These are phyloP conservation scores for Plumapathes pennacea DNA, from an alignment of 92 coral and sea anemone genomes.

Conservation along the genomic window DNA sequence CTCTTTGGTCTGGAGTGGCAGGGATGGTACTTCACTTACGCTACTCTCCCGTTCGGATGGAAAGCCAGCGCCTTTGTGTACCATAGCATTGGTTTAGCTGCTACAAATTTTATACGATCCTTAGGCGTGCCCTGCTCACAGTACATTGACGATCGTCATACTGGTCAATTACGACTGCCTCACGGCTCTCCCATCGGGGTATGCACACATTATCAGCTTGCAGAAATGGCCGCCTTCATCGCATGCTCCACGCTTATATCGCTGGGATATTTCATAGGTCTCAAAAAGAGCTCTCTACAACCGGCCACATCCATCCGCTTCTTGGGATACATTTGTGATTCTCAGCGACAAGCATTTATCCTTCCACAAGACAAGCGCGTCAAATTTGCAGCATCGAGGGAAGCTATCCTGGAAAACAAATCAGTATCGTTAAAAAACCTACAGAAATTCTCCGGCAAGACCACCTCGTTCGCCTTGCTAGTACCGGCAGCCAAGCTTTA, in stretches of 20 bases:
- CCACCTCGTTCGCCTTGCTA: constrained; percentile 47
- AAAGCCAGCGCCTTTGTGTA: constrained; percentile 21
- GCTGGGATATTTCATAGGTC: constrained; percentile 22
- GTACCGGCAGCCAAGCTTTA: constrained; percentile 49
- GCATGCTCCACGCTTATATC: constrained; percentile 24
- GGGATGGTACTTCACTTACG: too few species aligned
- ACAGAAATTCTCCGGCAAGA: constrained; percentile 43
- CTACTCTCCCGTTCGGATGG: too few species aligned
- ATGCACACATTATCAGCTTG: constrained; percentile 1
- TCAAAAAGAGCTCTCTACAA: constrained; percentile 17
- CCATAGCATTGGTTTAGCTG: constrained; percentile 7
- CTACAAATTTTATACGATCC: constrained; percentile 14
- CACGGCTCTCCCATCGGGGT: neutral
- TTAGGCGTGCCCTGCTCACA: constrained; percentile 11
- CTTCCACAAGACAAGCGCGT: constrained; percentile 40
- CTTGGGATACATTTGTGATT: constrained; percentile 37
- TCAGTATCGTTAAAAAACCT: constrained; percentile 22
- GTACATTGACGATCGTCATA: constrained; percentile 17
- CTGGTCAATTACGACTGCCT: constrained; percentile 12
- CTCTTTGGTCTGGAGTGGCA: too few species aligned
- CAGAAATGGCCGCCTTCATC: constrained; percentile 38
- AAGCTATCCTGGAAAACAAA: constrained; percentile 12
- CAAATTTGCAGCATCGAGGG: constrained; percentile 35
- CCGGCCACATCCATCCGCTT: constrained; percentile 27
- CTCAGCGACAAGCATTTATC: constrained; percentile 31